Percentiles rank a stretch among this genome's conserved stretches.
Conservation (phyloP, 2,888 invertebrate species). For the Bruchidius siliquastri region DNA sequence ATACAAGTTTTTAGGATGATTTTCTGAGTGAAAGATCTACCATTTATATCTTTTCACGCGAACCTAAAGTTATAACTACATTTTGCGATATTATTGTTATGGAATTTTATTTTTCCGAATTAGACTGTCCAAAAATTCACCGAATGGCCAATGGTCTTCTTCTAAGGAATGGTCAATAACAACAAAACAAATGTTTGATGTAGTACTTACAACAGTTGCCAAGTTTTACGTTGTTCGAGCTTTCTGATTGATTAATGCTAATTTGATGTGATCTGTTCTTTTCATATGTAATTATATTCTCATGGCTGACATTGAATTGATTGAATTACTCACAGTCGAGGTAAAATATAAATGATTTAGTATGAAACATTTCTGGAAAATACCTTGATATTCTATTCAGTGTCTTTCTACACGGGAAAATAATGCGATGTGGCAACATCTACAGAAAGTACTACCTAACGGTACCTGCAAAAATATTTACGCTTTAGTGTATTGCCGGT, state of each 20-base stretch:
- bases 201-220: not conserved
- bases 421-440: too few species aligned
- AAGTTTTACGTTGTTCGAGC: not conserved
- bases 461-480: not conserved
- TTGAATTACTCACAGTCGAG: too few species aligned
- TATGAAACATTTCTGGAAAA: slow-evolving; percentile 57
- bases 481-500: not conserved
- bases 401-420: slow-evolving; percentile 47
- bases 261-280: too few species aligned
- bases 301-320: too few species aligned
- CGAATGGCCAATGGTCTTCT: not conserved
- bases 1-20: not conserved
- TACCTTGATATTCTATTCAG: slow-evolving; percentile 76
- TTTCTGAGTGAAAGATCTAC: not conserved
- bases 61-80: not conserved
- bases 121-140: not conserved
- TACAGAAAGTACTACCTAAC: too few species aligned
- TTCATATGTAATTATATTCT: too few species aligned
- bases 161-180: not conserved
- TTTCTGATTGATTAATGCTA: not conserved
- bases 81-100: not conserved
- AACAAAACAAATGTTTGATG: not conserved
- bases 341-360: too few species aligned
- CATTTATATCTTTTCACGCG: not conserved
- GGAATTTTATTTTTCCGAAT: not conserved